A percentile compares a stretch with the other conserved stretches of the same genome.
Conservation (phyloP, 2,797 vertebrate genomes). For the Diceros bicornis region DNA sequence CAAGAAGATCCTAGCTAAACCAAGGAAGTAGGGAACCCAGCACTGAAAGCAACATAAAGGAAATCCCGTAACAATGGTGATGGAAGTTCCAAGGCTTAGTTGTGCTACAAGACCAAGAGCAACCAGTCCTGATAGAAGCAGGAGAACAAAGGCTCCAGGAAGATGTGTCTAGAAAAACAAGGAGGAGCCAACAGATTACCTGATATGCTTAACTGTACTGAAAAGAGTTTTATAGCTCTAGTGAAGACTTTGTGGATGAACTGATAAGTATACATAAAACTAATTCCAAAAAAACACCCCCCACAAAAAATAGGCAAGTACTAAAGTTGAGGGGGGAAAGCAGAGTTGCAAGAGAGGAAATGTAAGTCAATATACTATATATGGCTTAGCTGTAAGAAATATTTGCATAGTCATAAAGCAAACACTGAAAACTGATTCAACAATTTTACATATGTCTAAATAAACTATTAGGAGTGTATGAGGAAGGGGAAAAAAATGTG, state of each 20-base stretch:
- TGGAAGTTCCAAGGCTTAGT: neutral
- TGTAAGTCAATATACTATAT: neutral
- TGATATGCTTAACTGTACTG: neutral
- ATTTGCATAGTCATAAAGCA: neutral
- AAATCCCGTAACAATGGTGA: neutral
- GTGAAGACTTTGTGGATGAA: neutral
- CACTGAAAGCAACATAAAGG: neutral
- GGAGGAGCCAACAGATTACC: neutral
- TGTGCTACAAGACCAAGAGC: neutral
- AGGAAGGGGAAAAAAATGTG: neutral
- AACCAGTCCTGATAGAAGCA: neutral
- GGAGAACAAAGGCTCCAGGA: neutral
- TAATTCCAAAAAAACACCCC: too few relatives aligned
- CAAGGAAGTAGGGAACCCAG: neutral
- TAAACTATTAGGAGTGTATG: neutral
- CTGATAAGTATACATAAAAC: neutral
- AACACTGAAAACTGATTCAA: neutral
- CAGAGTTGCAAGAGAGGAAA: neutral
- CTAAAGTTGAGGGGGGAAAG: neutral
- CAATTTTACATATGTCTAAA: neutral
- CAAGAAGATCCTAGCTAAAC: neutral
- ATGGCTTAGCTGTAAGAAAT: neutral
- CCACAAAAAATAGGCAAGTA: neutral
- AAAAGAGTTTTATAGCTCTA: neutral
- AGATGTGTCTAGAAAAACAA: neutral